Conservation (phyloP, 1,140 invertebrate genomes). For the Dysdera silvatica region DNA sequence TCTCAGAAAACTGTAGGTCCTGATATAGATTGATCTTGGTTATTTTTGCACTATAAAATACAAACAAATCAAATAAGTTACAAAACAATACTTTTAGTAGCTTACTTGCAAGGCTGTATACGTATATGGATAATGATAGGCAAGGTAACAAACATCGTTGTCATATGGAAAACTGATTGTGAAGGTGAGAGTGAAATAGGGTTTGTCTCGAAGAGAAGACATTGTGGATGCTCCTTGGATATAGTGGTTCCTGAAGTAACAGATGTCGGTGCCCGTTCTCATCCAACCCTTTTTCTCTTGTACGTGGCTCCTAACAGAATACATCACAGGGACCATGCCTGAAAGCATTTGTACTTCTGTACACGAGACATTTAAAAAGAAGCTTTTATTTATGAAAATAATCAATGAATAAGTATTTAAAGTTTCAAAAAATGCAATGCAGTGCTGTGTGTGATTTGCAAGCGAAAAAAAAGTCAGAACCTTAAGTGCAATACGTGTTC, state of each 20-base stretch:
- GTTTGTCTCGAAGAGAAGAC: slow-evolving; percentile 40
- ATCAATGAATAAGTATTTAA: background rate
- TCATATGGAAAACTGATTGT: slow-evolving; percentile 83
- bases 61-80: background rate
- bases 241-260: slow-evolving; percentile 61
- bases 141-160: slow-evolving; percentile 84
- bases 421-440: background rate
- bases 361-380: slow-evolving; percentile 9
- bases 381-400: background rate
- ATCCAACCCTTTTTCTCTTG: slow-evolving; percentile 62
- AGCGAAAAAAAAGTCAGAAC: no score
- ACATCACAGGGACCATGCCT: slow-evolving; percentile 86
- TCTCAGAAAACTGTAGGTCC: no score
- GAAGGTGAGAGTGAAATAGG: slow-evolving; percentile 85
- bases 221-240: slow-evolving; percentile 15
- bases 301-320: slow-evolving; percentile 64
- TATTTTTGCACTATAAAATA: no score
- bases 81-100: slow-evolving; percentile 11
- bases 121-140: slow-evolving; percentile 95
- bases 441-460: no score
- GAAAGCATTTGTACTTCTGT: no score
- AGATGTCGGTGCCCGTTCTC: slow-evolving; percentile 64
- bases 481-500: no score
- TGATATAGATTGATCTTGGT: no score
- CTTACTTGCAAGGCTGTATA: slow-evolving; percentile 69